Evolutionary conservation across 2,797 vertebrate species (phyloP), one percentile per base, ranked within the genome.

Genomic region (Melanotaenia parkinsoni): DNA sequence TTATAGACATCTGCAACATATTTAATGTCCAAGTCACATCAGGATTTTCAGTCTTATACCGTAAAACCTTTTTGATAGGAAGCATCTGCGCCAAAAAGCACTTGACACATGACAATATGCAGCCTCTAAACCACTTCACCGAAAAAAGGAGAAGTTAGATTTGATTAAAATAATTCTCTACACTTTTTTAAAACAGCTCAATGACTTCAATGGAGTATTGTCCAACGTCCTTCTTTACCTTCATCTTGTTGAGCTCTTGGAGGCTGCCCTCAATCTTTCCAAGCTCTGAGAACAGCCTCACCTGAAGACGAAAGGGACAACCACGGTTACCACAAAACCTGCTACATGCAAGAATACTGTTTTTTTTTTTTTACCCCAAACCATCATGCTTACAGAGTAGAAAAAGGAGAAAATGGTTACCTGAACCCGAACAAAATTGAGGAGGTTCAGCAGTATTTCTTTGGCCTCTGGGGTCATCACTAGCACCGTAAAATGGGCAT

Each of bases 181-280:
- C 40, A 86, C 22, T 47, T 59, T 84, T 86, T 79, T 95, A 98
- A 94, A 98, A 94, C 74, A 99, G 93, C 90, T 98, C 94, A 63
- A 99, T 92, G 56, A 99, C 90, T 95, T 99, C 97, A 63, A 99
- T 97, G 11, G 96, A 97, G 88, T 99, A 99, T 43, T 94, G 92
- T 67, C 93, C 94, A 14, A 80, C 33, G 12, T 95, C 94, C 60
- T 91, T 93, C 45, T 94, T 88, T 51, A 74, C 37, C 43, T 91
- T 96, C 71, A 95, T 89, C 76, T 93, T 95, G 63, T 94, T 92
- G 33, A 99, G 90, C 63, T 96, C 94, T 56, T 80, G 91, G 69
- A 99, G 96, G 86, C 96, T 96, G 86, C 96, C 94, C 87, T 97
- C 96, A 8, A 99, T 96, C 90, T 98, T 97, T 83, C 96, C 97